Evolutionary conservation across 2,113 vertebrate genomes (phyloP).

Genomic region (Nettapus auritus): DNA sequence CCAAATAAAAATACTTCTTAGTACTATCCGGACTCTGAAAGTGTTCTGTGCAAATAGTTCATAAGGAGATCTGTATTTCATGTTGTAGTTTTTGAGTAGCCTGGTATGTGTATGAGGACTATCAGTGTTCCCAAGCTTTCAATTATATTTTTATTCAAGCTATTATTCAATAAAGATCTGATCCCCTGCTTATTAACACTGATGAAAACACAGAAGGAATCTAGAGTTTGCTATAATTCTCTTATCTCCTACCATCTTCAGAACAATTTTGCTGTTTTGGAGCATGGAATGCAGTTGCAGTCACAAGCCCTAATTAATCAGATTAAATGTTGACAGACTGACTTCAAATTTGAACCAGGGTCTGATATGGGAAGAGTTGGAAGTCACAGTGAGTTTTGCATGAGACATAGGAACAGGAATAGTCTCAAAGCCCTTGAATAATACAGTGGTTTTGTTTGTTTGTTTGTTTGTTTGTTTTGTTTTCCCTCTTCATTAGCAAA

Average conservation of each 20-base stretch:
- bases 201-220: background rate
- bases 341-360: background rate
- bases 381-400: background rate
- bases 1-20: slow-evolving; percentile 30
- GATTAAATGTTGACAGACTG: background rate
- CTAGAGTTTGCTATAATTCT: background rate
- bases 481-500: background rate
- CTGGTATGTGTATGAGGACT: background rate
- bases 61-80: background rate
- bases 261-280: background rate
- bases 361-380: background rate
- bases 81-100: background rate
- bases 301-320: background rate
- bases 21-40: background rate
- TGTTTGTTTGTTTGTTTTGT: too few species aligned
- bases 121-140: background rate
- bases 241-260: background rate
- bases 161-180: background rate
- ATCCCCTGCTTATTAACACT: background rate
- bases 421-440: background rate
- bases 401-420: background rate
- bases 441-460: background rate
- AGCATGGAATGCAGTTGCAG: background rate
- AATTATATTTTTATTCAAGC: background rate
- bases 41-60: background rate